These are phyloP conservation scores for Genyomyrus donnyi DNA, from an alignment of 2,113 vertebrate genomes.

Conservation along the genomic window DNA sequence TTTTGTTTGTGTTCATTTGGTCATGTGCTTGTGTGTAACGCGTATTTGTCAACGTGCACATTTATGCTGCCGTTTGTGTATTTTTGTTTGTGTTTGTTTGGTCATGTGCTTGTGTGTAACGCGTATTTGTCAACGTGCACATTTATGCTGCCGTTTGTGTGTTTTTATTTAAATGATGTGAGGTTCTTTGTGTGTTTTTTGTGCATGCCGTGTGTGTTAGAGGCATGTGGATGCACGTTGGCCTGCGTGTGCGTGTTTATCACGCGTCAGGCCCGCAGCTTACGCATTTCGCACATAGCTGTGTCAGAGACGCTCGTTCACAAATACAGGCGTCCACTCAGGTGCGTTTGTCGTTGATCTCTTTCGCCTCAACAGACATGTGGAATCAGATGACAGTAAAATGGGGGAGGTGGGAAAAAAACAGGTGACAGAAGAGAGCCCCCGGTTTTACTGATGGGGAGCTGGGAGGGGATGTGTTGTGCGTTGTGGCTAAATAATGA, in stretches of 20 bases:
- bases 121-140: constrained; percentile 43
- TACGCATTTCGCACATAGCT: constrained; percentile 46
- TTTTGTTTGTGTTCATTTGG: constrained; percentile 44
- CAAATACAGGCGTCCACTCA: constrained; percentile 13
- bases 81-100: constrained; percentile 51
- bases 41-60: constrained; percentile 44
- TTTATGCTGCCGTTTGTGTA: constrained; percentile 54
- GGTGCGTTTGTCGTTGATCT: neutral
- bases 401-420: neutral
- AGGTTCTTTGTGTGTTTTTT: neutral
- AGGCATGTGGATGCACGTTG: constrained; percentile 47
- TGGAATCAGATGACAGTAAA: neutral
- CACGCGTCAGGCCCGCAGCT: constrained; percentile 37
- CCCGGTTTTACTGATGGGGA: constrained; percentile 33
- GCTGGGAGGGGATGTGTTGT: constrained; percentile 49
- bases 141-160: constrained; percentile 54
- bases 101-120: constrained; percentile 42
- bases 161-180: constrained; percentile 45
- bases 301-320: neutral
- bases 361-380: neutral
- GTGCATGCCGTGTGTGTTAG: constrained; percentile 28
- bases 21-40: constrained; percentile 42
- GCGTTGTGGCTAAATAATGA: constrained; percentile 70
- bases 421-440: neutral
- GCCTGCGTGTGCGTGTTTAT: constrained; percentile 41